Conservation (phyloP, 2,888 invertebrate species). For the Andrena bicolor region DNA sequence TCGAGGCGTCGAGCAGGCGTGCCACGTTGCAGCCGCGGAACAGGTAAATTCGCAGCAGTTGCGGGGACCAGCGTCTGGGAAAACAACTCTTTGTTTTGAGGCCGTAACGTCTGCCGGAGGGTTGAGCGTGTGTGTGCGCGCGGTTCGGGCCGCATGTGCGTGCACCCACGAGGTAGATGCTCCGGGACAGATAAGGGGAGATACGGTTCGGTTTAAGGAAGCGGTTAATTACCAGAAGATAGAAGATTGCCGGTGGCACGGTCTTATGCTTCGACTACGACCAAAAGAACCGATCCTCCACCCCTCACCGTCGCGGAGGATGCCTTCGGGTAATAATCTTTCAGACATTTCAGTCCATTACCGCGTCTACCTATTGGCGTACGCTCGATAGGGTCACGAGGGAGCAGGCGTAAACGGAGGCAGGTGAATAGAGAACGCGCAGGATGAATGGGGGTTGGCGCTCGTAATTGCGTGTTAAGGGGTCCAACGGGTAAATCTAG, state of each 20-base stretch:
- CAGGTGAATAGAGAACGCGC: neutral
- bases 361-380: constrained; percentile 41
- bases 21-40: neutral
- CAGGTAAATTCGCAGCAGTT: neutral
- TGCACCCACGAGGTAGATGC: constrained; percentile 68
- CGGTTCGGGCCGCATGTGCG: constrained; percentile 52
- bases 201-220: constrained; percentile 81
- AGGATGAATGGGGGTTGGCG: neutral
- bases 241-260: constrained; percentile 74
- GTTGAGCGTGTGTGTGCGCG: constrained; percentile 48
- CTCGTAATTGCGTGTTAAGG: too few relatives aligned
- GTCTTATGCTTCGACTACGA: constrained; percentile 66
- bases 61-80: constrained; percentile 42
- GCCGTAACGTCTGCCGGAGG: constrained; percentile 23
- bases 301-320: constrained; percentile 52
- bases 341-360: constrained; percentile 58
- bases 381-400: constrained; percentile 12
- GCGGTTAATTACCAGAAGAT: constrained; percentile 82
- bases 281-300: constrained; percentile 67
- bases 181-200: constrained; percentile 77
- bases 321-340: constrained; percentile 67
- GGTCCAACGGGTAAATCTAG: too few relatives aligned
- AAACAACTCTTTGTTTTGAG: constrained; percentile 76
- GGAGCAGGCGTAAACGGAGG: constrained; percentile 11
- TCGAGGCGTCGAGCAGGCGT: neutral